Evolutionary conservation across 2,797 vertebrate species (phyloP), one percentile per base, ranked within the genome.

Genomic region (Acipenser ruthenus): DNA sequence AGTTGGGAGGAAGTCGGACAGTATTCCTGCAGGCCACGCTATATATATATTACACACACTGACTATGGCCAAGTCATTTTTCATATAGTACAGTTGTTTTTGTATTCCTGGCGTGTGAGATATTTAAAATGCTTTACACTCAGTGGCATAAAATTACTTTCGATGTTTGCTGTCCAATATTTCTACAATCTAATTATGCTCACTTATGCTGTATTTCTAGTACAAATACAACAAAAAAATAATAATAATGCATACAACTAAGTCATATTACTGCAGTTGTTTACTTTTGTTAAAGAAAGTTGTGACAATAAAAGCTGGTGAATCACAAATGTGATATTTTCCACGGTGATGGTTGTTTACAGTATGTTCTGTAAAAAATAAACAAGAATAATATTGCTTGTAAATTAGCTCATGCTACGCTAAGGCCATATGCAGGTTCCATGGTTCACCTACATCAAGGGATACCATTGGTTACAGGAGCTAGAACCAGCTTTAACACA

Each of bases 391-490:
- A 67, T 49, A 72, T 55, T 48, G 49, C 15, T 62, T 37, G 23
- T 37, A 37, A 37, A 37, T 37, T 37, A 37, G 23, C 2, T 37
- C 23, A 37, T 37, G 12, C 51, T 53, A 48, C 12, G 12, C 47
- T 0, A 64, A 67, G 65, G 60, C 55, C 12, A 62, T 55, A 52
- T 15, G 65, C 65, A 66, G 50, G 66, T 37, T 37, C 61, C 65
- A 6, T 6, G 12, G 56, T 50, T 48, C 63, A 23, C 10, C 47
- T 62, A 49, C 50, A 66, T 64, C 63, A 60, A 59, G 15, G 10
- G 11, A 18, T 50, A 37, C 73, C 70, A 64, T 76, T 75, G 69
- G 77, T 64, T 55, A 72, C 63, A 71, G 60, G 51, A 50, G 65
- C 65, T 71, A 37, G 10, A 11, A 49, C 49, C 64, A 18, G 50